These are phyloP conservation scores for Bombylius discolor DNA, from an alignment of 2,888 invertebrate species.

Conservation along the genomic window DNA sequence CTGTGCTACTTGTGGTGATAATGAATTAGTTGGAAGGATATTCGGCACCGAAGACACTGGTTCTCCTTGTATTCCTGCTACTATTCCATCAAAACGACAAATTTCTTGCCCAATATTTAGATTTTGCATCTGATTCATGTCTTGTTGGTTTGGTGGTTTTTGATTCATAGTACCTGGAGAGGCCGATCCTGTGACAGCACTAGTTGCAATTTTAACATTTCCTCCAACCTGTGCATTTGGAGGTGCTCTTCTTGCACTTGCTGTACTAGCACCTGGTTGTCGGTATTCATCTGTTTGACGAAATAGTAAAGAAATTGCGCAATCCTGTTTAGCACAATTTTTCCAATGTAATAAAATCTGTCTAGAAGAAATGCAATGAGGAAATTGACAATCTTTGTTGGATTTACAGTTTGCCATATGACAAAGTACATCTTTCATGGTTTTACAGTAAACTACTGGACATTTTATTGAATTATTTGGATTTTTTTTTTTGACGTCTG, in stretches of 20 bases:
- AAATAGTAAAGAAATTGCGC: constrained; percentile 94
- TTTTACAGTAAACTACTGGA: too few relatives aligned
- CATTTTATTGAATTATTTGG: too few relatives aligned
- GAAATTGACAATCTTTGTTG: too few relatives aligned
- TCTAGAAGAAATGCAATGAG: too few relatives aligned
- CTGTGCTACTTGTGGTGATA: constrained; percentile 24
- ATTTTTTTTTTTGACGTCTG: too few relatives aligned
- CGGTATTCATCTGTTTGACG: constrained; percentile 69
- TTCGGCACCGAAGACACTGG: constrained; percentile 21
- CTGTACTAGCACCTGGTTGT: constrained; percentile 21
- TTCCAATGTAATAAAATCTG: too few relatives aligned
- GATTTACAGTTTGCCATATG: too few relatives aligned
- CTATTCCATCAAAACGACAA: constrained; percentile 10
- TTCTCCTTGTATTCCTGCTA: constrained; percentile 21
- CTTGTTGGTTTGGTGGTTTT: constrained; percentile 8
- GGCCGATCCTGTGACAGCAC: constrained; percentile 14
- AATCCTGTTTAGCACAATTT: constrained; percentile 88
- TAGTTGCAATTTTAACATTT: constrained; percentile 11
- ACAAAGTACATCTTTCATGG: too few relatives aligned
- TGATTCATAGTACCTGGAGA: constrained; percentile 17
- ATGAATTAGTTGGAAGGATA: constrained; percentile 22
- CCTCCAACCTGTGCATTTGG: constrained; percentile 19
- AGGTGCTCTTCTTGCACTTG: constrained; percentile 10
- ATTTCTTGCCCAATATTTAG: constrained; percentile 12
- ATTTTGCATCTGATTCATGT: constrained; percentile 11